Base-by-base conservation (phyloP, 2,888 invertebrate genomes). In the Amphipyra tragopoginis region DNA sequence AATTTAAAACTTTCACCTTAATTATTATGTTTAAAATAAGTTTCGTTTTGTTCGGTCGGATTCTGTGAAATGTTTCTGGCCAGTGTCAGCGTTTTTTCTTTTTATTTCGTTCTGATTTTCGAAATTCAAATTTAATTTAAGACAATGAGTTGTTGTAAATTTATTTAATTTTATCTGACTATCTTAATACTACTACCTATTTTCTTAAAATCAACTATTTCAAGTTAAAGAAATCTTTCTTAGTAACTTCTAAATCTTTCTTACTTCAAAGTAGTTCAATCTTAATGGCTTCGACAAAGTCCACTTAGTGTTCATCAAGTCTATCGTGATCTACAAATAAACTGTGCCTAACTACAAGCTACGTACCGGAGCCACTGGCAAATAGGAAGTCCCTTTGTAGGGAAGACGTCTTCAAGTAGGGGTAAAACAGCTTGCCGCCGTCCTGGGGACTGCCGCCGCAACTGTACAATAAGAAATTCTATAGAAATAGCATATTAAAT, bases 361-460 rank as follows among this genome's bases (percentile, higher is more conserved):
- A 85, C 95, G 93, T 89, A 95, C 95, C 95, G 85, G 95, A 95
- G 90, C 95, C 95, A 93, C 94, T 95, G 88, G 95, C 94, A 89
- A 95, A 95, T 80, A 95, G 92, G 89, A 95, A 93, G 87, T 95
- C 95, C 95, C 95, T 94, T 89, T 95, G 95, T 70, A 95, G 94
- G 94, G 95, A 94, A 73, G 95, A 95, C 94, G 95, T 95, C 91
- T 95, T 95, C 93, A 95, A 86, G 83, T 95, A 95, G 79, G 95
- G 95, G 93, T 95, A 95, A 94, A 95, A 95, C 95, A 95, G 95
- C 93, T 95, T 95, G 95, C 87, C 86, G 94, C 86, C 92, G 90
- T 89, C 73, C 83, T 73, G 75, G 69, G 74, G 77, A 87, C 89
- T 81, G 82, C 83, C 78, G 84, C 80, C 81, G 75, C 69, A 83